Evolutionary conservation across 1,140 invertebrate species (phyloP), one percentile per base, ranked within the genome.

Genomic region (Antheraea pernyi): DNA sequence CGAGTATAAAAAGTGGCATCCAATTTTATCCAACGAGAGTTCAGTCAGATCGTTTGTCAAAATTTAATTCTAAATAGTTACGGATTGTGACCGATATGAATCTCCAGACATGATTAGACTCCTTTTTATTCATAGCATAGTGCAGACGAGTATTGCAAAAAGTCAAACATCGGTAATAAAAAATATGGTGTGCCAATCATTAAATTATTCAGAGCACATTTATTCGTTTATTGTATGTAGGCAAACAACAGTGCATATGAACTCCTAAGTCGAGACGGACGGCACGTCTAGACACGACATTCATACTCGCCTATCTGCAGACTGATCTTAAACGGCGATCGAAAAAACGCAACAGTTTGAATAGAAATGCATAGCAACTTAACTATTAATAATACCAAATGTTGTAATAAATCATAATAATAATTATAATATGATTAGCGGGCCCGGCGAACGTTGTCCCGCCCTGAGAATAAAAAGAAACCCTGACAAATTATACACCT

Each of bases 281-380:
- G 76, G 73, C 73, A 79, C 73, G 83, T 85, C 79, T 77, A 78
- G 76, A 79, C 76, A 63, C 65, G 72, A 74, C 75, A 81, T 83
- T 77, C 75, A 79, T 80, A 77, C 75, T 63, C 67, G 72, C 71
- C 76, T 84, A 84, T 86, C 79, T 81, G 72, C 77, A 83, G 81
- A 80, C 80, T 78, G 77, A 84, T 86, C 82, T 80, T 63, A 69
- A 79, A 71, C 46, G 61, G 66, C 39, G 65, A 62, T 65, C 48
- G 70, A 82, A 79, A 83, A 83, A 81, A 76, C 63, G 69, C 71
- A 76, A 73, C 65, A 69, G 60, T 71, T 59, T 59, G 22, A 30
- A 60, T 37, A 19, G 58, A 73, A 71, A 46, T 68, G 63, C 65
- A 76, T 62, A 73, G 79, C 79, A 79, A 79, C 73, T 58, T 63